Base-by-base conservation (phyloP, 2,797 vertebrate genomes). In the Limnodromus scolopaceus region DNA sequence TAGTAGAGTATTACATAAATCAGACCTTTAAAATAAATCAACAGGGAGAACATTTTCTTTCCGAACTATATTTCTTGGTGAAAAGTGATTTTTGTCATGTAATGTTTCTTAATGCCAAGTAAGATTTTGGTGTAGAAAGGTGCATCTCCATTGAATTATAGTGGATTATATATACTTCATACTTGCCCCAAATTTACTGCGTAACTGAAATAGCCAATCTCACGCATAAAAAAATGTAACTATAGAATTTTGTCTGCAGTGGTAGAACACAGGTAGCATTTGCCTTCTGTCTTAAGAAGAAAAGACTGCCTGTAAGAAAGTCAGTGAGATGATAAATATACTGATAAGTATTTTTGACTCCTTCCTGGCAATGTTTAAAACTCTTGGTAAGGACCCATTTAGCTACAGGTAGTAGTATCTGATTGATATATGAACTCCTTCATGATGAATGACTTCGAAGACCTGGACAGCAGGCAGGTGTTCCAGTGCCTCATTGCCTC, bases 401-500 rank as follows among this genome's bases (percentile, higher is more conserved):
- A 79, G 81, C 58, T 85, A 46, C 54, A 80, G 60, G 20, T 41
- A 55, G 54, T 53, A 70, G 32, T 66, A 68, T 34, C 39, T 66
- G 53, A 45, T 32, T 78, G 71, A 64, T 68, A 14, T 1, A 6
- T 28, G 28, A 76, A 55, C 25, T 63, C 54, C 38, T 76, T 18
- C 24, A 20, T 58, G 25, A 20, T 55, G 84, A 91, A 80, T 45
- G n/a, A 92, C 70, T 27, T 75, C 34, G 41, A 63, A 96, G 66
- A 95, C 74, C 76, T 96, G 58, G 27, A 86, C 64, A 79, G 57
- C 24, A 58, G 87, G 60, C 83, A 81, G 54, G 25, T 90, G 54
- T 93, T 93, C 96, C 74, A 84, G 20, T 74, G 77, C 77, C 76
- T 92, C 28, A 87, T 94, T 93, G 77, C 89, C 36, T 92, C 69